Percentiles rank a stretch among this genome's conserved stretches.
phyloP scores from a whole-genome alignment of 2,888 invertebrate species.

The Eueremaeus valkanovi region DNA sequence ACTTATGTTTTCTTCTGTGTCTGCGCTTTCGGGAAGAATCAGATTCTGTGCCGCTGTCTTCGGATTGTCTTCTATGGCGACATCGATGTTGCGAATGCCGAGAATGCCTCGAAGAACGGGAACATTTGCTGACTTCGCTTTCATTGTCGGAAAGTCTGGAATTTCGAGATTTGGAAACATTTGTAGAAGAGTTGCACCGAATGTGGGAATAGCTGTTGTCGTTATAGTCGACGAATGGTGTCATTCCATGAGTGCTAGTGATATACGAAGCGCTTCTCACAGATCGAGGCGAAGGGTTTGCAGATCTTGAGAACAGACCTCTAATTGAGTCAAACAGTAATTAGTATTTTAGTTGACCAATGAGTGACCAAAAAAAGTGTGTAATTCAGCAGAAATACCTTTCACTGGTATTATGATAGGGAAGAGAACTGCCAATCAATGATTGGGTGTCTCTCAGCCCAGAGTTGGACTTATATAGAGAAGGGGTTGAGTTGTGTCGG shows the following conservation, averaged over 20 bases:
- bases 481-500: conserved; percentile 36
- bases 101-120: conserved; percentile 54
- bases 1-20: conserved; percentile 59
- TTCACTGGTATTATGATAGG: conserved; percentile 21
- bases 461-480: conserved; percentile 24
- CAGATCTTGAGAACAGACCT: conserved; percentile 48
- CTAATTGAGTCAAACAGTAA: conserved; percentile 41
- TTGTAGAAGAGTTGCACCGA: conserved; percentile 39
- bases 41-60: conserved; percentile 46
- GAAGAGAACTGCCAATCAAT: background rate
- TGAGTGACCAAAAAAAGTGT: too few relatives aligned
- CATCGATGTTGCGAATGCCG: conserved; percentile 45
- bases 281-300: conserved; percentile 64
- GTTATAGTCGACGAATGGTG: conserved; percentile 35
- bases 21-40: conserved; percentile 51
- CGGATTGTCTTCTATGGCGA: conserved; percentile 34
- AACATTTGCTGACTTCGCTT: conserved; percentile 80
- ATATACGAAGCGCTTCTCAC: conserved; percentile 57
- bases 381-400: too few relatives aligned
- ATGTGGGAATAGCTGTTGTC: conserved; percentile 29
- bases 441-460: conserved; percentile 7
- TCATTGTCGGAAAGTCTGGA: conserved; percentile 75
- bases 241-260: background rate
- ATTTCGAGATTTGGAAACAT: conserved; percentile 17
- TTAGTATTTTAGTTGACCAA: too few relatives aligned